Evolutionary conservation across 2,797 vertebrate species (phyloP).

Genomic region (Parambassis ranga): DNA sequence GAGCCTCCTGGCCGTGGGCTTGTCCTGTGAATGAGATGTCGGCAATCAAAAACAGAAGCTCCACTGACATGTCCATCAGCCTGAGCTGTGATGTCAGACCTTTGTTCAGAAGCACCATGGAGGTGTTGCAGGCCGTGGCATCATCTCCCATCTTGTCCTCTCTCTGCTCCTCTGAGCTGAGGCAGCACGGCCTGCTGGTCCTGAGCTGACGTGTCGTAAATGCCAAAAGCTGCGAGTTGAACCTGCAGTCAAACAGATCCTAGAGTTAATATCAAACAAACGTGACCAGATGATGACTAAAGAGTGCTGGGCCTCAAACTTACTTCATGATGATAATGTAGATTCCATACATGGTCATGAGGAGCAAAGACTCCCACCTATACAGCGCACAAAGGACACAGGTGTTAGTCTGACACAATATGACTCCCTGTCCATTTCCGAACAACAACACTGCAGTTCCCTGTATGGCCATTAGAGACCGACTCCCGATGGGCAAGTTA

Average conservation of each 20-base stretch:
- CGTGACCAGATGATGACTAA: too few relatives aligned
- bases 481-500: too few relatives aligned
- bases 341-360: conserved; percentile 81
- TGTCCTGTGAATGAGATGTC: conserved; percentile 40
- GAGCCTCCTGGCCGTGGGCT: conserved; percentile 57
- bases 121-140: conserved; percentile 73
- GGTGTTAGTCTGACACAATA: not conserved
- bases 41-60: not conserved
- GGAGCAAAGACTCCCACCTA: conserved; percentile 83
- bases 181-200: conserved; percentile 54
- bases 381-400: not conserved
- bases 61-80: not conserved
- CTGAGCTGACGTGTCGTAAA: conserved; percentile 63
- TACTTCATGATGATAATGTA: conserved; percentile 86
- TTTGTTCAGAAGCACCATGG: conserved; percentile 81
- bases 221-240: conserved; percentile 73
- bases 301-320: too few relatives aligned
- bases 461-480: too few relatives aligned
- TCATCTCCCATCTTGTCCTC: conserved; percentile 75
- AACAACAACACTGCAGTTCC: too few relatives aligned
- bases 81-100: conserved; percentile 47
- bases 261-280: too few relatives aligned
- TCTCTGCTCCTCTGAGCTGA: conserved; percentile 39
- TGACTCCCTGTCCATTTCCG: too few relatives aligned
- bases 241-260: conserved; percentile 62